A percentile compares a stretch with the other conserved stretches of the same genome.
phyloP scores from a whole-genome alignment of 2,113 vertebrate genomes.

The Brienomyrus longianalis region DNA sequence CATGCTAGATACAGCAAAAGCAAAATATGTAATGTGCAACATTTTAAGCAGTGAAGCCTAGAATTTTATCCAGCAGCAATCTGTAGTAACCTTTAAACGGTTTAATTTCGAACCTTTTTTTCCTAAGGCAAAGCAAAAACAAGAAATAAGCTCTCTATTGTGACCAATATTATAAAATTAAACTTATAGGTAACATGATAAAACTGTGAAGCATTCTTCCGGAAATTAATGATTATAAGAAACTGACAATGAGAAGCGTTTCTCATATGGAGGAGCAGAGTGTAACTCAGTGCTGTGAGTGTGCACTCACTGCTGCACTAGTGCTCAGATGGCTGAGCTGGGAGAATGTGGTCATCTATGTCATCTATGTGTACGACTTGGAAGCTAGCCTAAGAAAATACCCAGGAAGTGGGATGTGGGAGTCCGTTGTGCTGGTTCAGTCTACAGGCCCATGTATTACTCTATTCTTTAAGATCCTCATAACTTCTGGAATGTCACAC shows the following conservation, averaged over 20 bases:
- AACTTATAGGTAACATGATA: neutral
- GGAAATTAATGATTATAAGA: neutral
- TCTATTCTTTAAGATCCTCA: neutral
- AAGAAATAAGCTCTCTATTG: neutral
- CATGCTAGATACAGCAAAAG: neutral
- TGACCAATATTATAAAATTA: neutral
- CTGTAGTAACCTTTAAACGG: neutral
- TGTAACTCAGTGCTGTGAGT: neutral
- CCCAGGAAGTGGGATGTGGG: neutral
- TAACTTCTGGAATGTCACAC: neutral
- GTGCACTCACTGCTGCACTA: neutral
- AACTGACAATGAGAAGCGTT: neutral
- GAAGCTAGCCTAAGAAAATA: neutral
- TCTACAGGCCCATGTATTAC: neutral
- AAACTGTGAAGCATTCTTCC: neutral
- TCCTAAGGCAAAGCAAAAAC: neutral
- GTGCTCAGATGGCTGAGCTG: too few relatives aligned
- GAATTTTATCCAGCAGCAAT: neutral
- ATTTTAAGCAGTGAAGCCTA: neutral
- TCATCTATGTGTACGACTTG: neutral
- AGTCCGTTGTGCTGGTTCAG: neutral
- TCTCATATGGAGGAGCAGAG: neutral
- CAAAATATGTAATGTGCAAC: neutral
- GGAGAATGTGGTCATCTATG: neutral
- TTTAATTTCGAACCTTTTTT: neutral